Evolutionary conservation across 2,888 invertebrate genomes (phyloP), one percentile per base, ranked within the genome.

Genomic region (Sialis lutaria): DNA sequence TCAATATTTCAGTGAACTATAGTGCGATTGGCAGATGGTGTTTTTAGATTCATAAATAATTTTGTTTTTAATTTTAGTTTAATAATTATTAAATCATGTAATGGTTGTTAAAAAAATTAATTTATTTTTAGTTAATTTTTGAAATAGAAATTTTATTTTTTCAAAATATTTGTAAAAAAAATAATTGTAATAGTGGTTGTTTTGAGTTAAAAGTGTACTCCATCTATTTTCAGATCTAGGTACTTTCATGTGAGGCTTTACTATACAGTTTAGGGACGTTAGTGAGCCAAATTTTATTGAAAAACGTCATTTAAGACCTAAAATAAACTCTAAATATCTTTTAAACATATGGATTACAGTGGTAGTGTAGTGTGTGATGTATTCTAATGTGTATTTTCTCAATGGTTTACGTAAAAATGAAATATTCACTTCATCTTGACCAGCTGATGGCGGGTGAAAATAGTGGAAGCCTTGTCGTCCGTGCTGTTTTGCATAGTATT

Each of bases 211-310:
- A 64, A 72, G 72, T 71, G 70, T 72, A 73, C 74, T 73, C 74
- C 74, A 73, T 75, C 75, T 75, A 75, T 75, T 75, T 75, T 76
- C 77, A 76, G 76, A 75, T 70, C 68, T 72, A 75, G 74, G 76
- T 75, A 76, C 75, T 76, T 75, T 69, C 70, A 63, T 67, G 65
- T 62, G 69, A 67, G 68, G 68, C 67, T 69, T 69, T 70, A 69
- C 69, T 70, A 69, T 70, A 74, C 74, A 73, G 63, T 67, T 67
- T 67, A 72, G 56, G 60, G 13, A 61, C 61, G 68, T 69, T 69
- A 72, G 74, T 71, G 73, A 73, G 73, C 72, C 67, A 73, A 71
- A 72, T 73, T 73, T 70, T 67, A 69, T 70, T 67, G 67, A 68
- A 64, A 58, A 63, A 67, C 64, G 64, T 67, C 68, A 70, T 68